A percentile compares a stretch with the other conserved stretches of the same genome.
These are phyloP conservation scores for Heliothis subflexa DNA, from an alignment of 1,140 invertebrate species.

Conservation along the genomic window DNA sequence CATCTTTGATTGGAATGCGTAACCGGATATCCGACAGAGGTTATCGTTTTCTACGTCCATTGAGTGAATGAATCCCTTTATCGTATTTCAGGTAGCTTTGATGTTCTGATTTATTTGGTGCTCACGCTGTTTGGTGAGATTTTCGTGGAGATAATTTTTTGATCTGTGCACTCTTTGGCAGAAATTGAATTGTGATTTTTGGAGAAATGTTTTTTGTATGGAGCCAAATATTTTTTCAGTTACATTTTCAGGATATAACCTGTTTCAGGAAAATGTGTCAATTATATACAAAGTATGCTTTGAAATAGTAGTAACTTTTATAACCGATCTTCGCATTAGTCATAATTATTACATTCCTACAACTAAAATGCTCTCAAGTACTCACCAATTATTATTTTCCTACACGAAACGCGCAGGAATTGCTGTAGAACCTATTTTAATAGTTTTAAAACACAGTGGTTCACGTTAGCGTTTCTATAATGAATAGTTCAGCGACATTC, in stretches of 20 bases:
- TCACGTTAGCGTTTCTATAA: conserved; percentile 40
- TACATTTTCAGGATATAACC: too few relatives aligned
- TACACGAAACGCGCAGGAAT: neutral
- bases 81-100: conserved; percentile 61
- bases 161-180: neutral
- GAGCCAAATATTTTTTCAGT: too few relatives aligned
- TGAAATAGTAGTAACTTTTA: too few relatives aligned
- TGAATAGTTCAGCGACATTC: conserved; percentile 53
- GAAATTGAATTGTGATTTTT: neutral
- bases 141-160: conserved; percentile 6
- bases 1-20: conserved; percentile 69
- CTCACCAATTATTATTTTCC: neutral
- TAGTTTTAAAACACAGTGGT: conserved; percentile 40
- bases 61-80: conserved; percentile 60
- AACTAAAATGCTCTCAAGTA: neutral
- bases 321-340: neutral
- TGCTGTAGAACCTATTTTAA: conserved; percentile 13
- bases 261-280: too few relatives aligned
- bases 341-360: conserved; percentile 10
- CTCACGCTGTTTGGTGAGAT: conserved; percentile 33
- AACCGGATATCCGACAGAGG: conserved; percentile 66
- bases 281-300: neutral
- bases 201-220: neutral
- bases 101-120: conserved; percentile 59
- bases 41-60: conserved; percentile 65